Evolutionary conservation across 2,888 invertebrate genomes (phyloP), one percentile per base, ranked within the genome.

Genomic region (Athalia rosae): DNA sequence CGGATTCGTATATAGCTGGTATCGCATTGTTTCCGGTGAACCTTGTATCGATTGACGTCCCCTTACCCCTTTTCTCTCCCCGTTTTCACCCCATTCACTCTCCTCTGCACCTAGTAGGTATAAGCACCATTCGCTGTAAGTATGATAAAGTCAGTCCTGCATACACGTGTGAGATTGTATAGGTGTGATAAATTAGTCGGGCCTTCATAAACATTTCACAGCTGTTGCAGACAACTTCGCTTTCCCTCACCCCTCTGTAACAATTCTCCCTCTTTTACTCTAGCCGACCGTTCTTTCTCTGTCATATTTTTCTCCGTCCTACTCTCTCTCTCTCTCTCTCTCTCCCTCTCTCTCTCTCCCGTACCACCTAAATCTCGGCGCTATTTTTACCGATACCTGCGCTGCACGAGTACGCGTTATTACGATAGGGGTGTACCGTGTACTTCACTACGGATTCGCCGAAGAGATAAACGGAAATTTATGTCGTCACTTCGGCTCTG

Each of bases 131-230:
- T 28, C 61, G 61, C 7, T 62, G 74, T 62, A 74, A 74, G 62
- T 74, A 62, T 74, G 74, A 74, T 74, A 74, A 74, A 74, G 74
- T 74, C 74, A 62, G 71, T 71, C 58, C 58, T 59, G 15, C 13
- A 56, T n/a, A 71, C 66, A 73, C 62, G 73, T 81, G 82, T 79
- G 80, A 61, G 82, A 80, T 80, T 81, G 78, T 76, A 80, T 78
- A 79, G 80, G 81, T 80, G 86, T 86, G 85, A 89, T 89, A 89
- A 89, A 89, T 89, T 88, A 89, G 87, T 86, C 85, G 84, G 84
- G 87, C 85, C 86, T 88, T 88, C 88, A 88, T 88, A 88, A 89
- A 88, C 89, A 89, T 88, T 88, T 88, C 87, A 87, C 88, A 87
- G 87, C 88, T 88, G 88, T 81, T 85, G 87, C 86, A 86, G 87